phyloP scores from a whole-genome alignment of 1,140 invertebrate species.

The Mycetomoellerius zeteki region DNA sequence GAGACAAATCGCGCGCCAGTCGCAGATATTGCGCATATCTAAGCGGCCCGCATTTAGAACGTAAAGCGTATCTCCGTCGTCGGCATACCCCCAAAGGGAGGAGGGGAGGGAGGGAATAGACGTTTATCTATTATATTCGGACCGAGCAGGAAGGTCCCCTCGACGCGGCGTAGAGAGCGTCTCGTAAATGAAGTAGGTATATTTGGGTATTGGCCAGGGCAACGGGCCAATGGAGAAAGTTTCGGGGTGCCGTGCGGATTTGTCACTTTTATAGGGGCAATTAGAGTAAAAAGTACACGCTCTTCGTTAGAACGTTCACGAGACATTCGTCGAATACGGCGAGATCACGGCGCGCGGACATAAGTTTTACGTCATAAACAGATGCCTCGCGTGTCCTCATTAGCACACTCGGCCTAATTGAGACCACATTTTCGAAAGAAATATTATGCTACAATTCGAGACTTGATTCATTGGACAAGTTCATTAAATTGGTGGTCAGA shows the following conservation, averaged over 20 bases:
- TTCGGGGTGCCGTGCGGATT: constrained; percentile 43
- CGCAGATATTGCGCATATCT: constrained; percentile 65
- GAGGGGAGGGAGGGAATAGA: constrained; percentile 10
- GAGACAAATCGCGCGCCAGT: constrained; percentile 62
- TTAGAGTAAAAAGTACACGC: constrained; percentile 54
- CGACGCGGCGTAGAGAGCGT: neutral
- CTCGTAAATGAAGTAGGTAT: constrained; percentile 58
- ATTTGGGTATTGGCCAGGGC: constrained; percentile 62
- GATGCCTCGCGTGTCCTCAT: constrained; percentile 3
- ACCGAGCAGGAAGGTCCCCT: neutral
- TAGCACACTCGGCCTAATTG: constrained; percentile 33
- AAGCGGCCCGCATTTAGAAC: constrained; percentile 63
- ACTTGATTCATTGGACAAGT: neutral
- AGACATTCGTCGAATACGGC: constrained; percentile 15
- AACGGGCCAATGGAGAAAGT: constrained; percentile 56
- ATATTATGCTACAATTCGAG: constrained; percentile 13
- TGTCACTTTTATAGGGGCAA: constrained; percentile 63
- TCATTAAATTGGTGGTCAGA: neutral
- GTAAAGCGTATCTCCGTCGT: constrained; percentile 56
- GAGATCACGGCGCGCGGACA: constrained; percentile 6
- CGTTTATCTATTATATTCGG: constrained; percentile 61
- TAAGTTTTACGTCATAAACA: constrained; percentile 42
- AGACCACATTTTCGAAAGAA: constrained; percentile 7
- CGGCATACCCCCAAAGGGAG: neutral
- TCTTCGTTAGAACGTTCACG: constrained; percentile 40